These are phyloP conservation scores for Galleria mellonella DNA, from an alignment of 1,140 invertebrate genomes.

Conservation along the genomic window DNA sequence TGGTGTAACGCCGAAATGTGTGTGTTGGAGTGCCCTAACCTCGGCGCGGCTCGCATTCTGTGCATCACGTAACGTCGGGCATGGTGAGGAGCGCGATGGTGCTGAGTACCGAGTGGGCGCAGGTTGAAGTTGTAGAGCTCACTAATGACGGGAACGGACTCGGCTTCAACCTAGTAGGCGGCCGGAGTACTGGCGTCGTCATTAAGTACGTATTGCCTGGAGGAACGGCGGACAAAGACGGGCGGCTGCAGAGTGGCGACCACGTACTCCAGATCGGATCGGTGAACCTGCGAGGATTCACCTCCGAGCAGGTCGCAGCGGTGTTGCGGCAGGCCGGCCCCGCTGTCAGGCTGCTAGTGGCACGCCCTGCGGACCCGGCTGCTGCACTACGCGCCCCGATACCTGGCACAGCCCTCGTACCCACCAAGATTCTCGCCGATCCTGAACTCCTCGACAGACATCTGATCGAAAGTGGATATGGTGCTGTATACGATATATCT, in stretches of 20 bases:
- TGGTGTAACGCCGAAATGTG: slow-evolving; percentile 29
- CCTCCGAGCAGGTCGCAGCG: slow-evolving; percentile 93
- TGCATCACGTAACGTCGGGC: slow-evolving; percentile 59
- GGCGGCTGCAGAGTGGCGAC: slow-evolving; percentile 91
- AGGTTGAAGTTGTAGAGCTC: slow-evolving; percentile 93
- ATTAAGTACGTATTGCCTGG: slow-evolving; percentile 95
- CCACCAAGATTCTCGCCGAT: slow-evolving; percentile 87
- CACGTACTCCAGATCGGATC: slow-evolving; percentile 96
- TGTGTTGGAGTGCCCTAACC: slow-evolving; percentile 47
- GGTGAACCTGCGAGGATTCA: slow-evolving; percentile 92
- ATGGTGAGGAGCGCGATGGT: slow-evolving; percentile 77
- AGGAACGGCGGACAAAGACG: slow-evolving; percentile 93
- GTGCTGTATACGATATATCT: slow-evolving; percentile 62
- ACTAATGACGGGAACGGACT: slow-evolving; percentile 88
- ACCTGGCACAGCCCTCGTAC: slow-evolving; percentile 80
- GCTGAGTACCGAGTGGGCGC: slow-evolving; percentile 93
- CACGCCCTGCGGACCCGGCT: slow-evolving; percentile 86
- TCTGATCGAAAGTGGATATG: slow-evolving; percentile 82
- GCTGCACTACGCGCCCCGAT: slow-evolving; percentile 79
- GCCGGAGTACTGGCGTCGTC: slow-evolving; percentile 95
- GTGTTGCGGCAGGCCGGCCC: slow-evolving; percentile 91
- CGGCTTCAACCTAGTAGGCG: slow-evolving; percentile 95
- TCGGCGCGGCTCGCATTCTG: slow-evolving; percentile 26
- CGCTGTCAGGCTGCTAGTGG: slow-evolving; percentile 92
- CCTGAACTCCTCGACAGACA: slow-evolving; percentile 87